phyloP scores from a whole-genome alignment of 2,888 invertebrate genomes.

The Cecidostiba fungosa region DNA sequence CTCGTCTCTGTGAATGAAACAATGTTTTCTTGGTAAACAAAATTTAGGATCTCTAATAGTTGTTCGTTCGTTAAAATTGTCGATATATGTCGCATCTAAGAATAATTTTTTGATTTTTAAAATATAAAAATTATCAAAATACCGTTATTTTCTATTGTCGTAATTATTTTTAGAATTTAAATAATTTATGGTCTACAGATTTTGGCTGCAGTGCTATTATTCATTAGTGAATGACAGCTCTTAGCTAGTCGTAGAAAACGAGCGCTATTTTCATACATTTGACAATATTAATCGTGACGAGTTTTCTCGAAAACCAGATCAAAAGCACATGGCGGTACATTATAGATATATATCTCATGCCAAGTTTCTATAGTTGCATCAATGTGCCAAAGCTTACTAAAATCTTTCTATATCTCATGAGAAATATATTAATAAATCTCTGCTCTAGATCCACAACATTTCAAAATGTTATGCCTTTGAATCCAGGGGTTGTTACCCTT shows the following conservation, averaged over 20 bases:
- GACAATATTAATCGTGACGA: neutral
- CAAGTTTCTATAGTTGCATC: too few relatives aligned
- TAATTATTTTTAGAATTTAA: neutral
- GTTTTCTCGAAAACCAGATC: neutral
- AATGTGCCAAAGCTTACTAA: too few relatives aligned
- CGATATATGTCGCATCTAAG: too few relatives aligned
- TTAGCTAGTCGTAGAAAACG: neutral
- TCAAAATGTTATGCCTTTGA: too few relatives aligned
- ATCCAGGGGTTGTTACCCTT: neutral
- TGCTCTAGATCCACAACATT: too few relatives aligned
- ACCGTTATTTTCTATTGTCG: too few relatives aligned
- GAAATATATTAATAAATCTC: too few relatives aligned
- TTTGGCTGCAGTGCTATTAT: neutral
- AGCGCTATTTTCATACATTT: neutral
- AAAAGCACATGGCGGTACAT: too few relatives aligned
- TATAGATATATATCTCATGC: too few relatives aligned
- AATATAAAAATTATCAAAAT: too few relatives aligned
- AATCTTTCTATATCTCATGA: too few relatives aligned
- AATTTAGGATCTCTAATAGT: neutral
- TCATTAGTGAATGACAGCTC: neutral
- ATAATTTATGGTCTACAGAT: neutral
- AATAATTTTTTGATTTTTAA: too few relatives aligned
- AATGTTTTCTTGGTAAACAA: conserved; percentile 19
- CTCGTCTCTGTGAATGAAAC: conserved; percentile 70
- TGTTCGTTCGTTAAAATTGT: neutral